Evolutionary conservation across 2,888 invertebrate species (phyloP), one percentile per base, ranked within the genome.

Genomic region (Caenorhabditis becei): DNA sequence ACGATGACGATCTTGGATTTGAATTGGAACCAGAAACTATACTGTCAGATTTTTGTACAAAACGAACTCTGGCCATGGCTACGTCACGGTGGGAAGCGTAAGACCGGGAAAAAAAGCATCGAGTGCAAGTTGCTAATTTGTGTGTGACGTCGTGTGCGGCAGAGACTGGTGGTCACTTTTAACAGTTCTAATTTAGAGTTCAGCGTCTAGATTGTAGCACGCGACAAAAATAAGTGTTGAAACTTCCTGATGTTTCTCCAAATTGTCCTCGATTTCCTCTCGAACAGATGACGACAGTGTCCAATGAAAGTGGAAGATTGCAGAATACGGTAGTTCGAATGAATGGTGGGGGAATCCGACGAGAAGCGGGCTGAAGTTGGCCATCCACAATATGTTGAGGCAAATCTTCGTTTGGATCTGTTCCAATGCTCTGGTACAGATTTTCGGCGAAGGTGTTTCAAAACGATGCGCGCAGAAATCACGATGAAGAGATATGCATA

Each of bases 161-260:
- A 23, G 35, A 74, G 53, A 65, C 49, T 56, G 66, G 18, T 61
- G 53, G 61, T 66, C 66, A 61, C 53, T 66, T 67, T 18, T 49
- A 47, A 71, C 71, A 53, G 71, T 72, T 53, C 61, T 47, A 66
- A 75, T 66, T 66, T 44, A 23, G 56, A 75, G 61, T 59, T 66
- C 74, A 66, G 37, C 32, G 72, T 74, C 56, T 58, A 75, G 32
- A 58, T 20, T 51, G 26, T 51, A 37, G 37, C 35, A 62, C 41
- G 23, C 47, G 11, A 49, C 28, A 59, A 32, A 65, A 66, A 65
- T 24, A 51, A 41, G n/a, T 44, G n/a, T 23, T 51, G 41, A 65
- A 74, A 65, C 74, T 74, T 74, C 65, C 69, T 37, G 61, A 37
- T 74, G 65, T 59, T 35, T 44, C 20, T 72, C 49, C 26, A 18